Evolutionary conservation across 2,888 invertebrate genomes (phyloP).

Genomic region (Lordiphosa fenestrarum): DNA sequence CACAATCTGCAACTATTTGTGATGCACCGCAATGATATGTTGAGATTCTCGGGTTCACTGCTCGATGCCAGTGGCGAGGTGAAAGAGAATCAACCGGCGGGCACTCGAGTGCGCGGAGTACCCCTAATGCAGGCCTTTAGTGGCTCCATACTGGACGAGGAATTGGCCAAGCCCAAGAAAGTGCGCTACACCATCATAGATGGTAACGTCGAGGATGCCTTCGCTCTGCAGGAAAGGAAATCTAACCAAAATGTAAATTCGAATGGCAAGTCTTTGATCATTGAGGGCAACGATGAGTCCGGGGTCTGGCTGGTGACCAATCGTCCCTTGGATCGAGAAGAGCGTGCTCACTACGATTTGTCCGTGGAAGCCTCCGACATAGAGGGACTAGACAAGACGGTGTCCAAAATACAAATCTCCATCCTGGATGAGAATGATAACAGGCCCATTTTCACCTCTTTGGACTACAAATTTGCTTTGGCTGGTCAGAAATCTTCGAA

Average conservation of each 20-base stretch:
- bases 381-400: slow-evolving; percentile 89
- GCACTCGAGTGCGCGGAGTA: slow-evolving; percentile 86
- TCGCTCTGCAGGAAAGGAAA: slow-evolving; percentile 83
- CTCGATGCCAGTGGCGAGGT: slow-evolving; percentile 86
- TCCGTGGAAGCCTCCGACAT: slow-evolving; percentile 90
- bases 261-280: slow-evolving; percentile 60
- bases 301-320: slow-evolving; percentile 89
- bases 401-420: slow-evolving; percentile 87
- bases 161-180: slow-evolving; percentile 77
- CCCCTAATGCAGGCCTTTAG: slow-evolving; percentile 87
- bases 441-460: slow-evolving; percentile 90
- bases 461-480: slow-evolving; percentile 88
- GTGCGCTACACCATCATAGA: slow-evolving; percentile 90
- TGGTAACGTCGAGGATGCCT: slow-evolving; percentile 87
- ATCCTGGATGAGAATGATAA: slow-evolving; percentile 96
- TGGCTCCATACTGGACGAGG: slow-evolving; percentile 79
- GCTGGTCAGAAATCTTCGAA: slow-evolving; percentile 84
- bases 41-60: slow-evolving; percentile 86
- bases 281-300: slow-evolving; percentile 81
- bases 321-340: slow-evolving; percentile 89
- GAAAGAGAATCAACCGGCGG: slow-evolving; percentile 88
- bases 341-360: slow-evolving; percentile 86
- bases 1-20: slow-evolving; percentile 91
- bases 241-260: slow-evolving; percentile 61
- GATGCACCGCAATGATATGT: slow-evolving; percentile 90